These are phyloP conservation scores for Melanargia galathea DNA, from an alignment of 2,888 invertebrate genomes.

Conservation along the genomic window DNA sequence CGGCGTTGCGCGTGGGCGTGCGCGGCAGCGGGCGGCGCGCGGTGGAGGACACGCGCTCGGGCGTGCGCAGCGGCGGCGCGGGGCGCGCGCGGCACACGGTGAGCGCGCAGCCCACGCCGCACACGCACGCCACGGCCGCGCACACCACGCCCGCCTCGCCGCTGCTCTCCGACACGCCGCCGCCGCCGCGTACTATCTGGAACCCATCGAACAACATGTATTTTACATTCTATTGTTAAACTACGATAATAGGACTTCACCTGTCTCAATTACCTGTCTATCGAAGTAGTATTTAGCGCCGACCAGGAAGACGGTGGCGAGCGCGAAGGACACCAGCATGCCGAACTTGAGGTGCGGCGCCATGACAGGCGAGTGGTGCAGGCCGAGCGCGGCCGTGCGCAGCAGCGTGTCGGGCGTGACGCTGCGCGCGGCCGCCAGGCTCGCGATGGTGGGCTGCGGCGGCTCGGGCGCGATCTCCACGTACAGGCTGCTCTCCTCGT, in stretches of 20 bases:
- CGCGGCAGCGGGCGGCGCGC: constrained; percentile 42
- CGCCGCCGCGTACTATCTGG: constrained; percentile 59
- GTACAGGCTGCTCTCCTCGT: constrained; percentile 70
- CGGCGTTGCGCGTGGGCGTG: constrained; percentile 28
- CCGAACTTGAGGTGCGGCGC: constrained; percentile 85
- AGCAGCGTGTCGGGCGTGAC: constrained; percentile 75
- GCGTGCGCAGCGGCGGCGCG: constrained; percentile 64
- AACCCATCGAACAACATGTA: too few species aligned
- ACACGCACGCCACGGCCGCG: constrained; percentile 84
- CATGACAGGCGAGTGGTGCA: constrained; percentile 75
- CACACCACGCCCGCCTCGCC: constrained; percentile 85
- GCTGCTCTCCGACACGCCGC: constrained; percentile 69
- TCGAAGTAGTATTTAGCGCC: constrained; percentile 89
- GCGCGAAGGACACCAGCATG: constrained; percentile 87
- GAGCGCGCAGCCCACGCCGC: constrained; percentile 84
- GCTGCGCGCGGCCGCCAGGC: constrained; percentile 72
- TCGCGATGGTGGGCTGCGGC: constrained; percentile 71
- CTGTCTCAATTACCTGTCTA: constrained; percentile 72
- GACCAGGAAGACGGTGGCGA: constrained; percentile 86
- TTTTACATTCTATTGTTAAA: too few species aligned
- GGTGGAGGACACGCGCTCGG: constrained; percentile 69
- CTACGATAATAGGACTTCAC: too few species aligned
- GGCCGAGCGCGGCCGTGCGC: constrained; percentile 72
- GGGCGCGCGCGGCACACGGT: constrained; percentile 78
- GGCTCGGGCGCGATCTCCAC: constrained; percentile 72